Conservation (phyloP, 2,888 invertebrate species). For the Stramonita haemastoma region DNA sequence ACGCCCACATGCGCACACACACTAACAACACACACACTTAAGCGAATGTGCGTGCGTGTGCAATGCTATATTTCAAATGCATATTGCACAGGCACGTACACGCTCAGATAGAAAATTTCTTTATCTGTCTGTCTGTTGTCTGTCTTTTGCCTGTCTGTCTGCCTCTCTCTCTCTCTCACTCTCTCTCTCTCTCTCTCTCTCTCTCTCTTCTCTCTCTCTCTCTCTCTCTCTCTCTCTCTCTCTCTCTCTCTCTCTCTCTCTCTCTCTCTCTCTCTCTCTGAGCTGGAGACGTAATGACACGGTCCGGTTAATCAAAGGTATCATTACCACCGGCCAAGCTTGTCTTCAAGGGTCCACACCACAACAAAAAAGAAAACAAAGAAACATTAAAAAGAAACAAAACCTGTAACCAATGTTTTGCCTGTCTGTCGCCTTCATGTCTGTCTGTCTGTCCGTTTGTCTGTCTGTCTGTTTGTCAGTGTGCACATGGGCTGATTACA, state of each 20-base stretch:
- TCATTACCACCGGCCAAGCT: background rate
- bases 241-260: background rate
- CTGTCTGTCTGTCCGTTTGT: no score
- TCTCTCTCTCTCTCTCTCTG: background rate
- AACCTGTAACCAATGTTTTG: background rate
- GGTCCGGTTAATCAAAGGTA: background rate
- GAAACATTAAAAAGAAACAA: no score
- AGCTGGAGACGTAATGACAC: background rate
- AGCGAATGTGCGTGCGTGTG: no score
- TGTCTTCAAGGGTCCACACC: background rate
- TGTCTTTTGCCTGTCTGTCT: no score
- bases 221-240: background rate
- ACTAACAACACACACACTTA: no score
- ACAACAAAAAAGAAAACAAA: no score
- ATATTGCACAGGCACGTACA: background rate
- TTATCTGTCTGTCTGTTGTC: no score
- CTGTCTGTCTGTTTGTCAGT: no score
- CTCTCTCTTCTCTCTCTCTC: background rate
- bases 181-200: constrained; percentile 9
- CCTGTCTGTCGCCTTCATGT: background rate
- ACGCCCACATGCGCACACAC: no score
- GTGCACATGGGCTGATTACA: no score
- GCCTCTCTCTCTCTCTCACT: background rate
- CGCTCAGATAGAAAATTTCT: background rate
- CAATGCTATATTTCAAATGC: no score